phyloP scores from a whole-genome alignment of 2,888 invertebrate species.

The Morpho deidamia region DNA sequence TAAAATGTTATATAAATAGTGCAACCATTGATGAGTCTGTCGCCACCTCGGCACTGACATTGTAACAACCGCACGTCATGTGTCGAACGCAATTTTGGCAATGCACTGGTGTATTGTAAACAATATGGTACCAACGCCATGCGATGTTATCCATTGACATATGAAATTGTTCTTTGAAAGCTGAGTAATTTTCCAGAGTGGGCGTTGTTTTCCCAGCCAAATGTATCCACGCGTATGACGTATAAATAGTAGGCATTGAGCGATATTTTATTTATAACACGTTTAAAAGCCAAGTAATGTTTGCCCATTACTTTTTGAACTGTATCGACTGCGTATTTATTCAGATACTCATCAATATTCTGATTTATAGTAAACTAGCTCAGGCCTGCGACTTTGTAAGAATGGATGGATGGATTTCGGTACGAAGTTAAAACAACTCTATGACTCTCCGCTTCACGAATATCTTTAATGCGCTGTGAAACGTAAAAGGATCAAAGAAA shows the following conservation, averaged over 20 bases:
- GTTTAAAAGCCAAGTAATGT: conserved; percentile 67
- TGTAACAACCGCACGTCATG: conserved; percentile 35
- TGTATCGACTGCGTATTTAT: conserved; percentile 36
- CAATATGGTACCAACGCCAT: conserved; percentile 16
- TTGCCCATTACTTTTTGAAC: conserved; percentile 48
- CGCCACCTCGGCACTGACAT: conserved; percentile 70
- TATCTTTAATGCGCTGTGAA: too few species aligned
- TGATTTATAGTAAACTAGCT: too few species aligned
- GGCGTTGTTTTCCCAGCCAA: conserved; percentile 55
- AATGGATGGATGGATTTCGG: too few species aligned
- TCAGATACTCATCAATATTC: too few species aligned
- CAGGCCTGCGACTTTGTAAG: too few species aligned
- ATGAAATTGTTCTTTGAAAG: conserved; percentile 12
- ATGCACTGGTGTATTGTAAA: conserved; percentile 30
- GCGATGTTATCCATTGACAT: conserved; percentile 12
- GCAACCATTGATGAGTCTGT: conserved; percentile 60
- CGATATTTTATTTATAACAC: conserved; percentile 60
- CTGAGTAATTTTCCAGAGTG: conserved; percentile 34
- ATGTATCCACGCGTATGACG: conserved; percentile 45
- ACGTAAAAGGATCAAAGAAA: too few species aligned
- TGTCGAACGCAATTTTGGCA: conserved; percentile 52
- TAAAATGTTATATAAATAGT: conserved; percentile 56
- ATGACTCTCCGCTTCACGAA: too few species aligned
- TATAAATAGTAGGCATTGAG: conserved; percentile 37
- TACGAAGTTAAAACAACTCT: too few species aligned